Conservation (phyloP, 1,140 invertebrate species). For the Leucophenga varia region DNA sequence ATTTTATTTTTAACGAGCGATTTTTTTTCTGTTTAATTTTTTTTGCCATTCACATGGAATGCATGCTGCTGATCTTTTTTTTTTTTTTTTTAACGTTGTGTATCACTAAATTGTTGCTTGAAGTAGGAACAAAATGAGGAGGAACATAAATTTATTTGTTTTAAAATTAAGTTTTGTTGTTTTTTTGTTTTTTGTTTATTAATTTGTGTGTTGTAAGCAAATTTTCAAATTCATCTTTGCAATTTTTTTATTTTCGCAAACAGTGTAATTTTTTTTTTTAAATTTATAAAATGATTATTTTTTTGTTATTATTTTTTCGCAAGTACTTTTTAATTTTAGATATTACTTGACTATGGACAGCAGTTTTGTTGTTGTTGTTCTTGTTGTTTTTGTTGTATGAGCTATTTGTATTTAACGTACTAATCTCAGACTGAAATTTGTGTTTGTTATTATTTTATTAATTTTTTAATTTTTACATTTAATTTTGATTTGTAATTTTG, state of each 20-base stretch:
- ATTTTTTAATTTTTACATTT: slow-evolving; percentile 11
- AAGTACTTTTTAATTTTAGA: too few relatives aligned
- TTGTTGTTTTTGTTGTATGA: slow-evolving; percentile 23
- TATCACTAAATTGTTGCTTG: slow-evolving; percentile 47
- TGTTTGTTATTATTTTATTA: too few relatives aligned
- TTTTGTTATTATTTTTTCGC: too few relatives aligned
- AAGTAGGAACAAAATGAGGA: slow-evolving; percentile 47
- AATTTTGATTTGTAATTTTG: slow-evolving; percentile 46
- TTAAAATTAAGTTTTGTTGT: slow-evolving; percentile 7
- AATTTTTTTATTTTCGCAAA: too few relatives aligned
- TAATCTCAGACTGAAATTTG: slow-evolving; percentile 40
- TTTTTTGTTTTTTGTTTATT: slow-evolving; percentile 9
- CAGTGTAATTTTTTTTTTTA: too few relatives aligned
- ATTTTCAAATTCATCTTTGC: too few relatives aligned
- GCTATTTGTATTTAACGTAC: slow-evolving; percentile 51
- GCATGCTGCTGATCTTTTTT: slow-evolving; percentile 6
- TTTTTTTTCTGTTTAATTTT: slow-evolving; percentile 26
- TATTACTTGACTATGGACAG: not conserved
- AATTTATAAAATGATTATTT: too few relatives aligned
- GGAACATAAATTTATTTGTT: slow-evolving; percentile 39
- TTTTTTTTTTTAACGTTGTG: slow-evolving; percentile 28
- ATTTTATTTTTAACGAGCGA: not conserved
- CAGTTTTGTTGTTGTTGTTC: too few relatives aligned
- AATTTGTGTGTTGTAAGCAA: too few relatives aligned
- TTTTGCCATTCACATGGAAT: slow-evolving; percentile 8